Evolutionary conservation across 1,140 invertebrate species (phyloP), one percentile per base, ranked within the genome.

Genomic region (Aleiodes sp.): DNA sequence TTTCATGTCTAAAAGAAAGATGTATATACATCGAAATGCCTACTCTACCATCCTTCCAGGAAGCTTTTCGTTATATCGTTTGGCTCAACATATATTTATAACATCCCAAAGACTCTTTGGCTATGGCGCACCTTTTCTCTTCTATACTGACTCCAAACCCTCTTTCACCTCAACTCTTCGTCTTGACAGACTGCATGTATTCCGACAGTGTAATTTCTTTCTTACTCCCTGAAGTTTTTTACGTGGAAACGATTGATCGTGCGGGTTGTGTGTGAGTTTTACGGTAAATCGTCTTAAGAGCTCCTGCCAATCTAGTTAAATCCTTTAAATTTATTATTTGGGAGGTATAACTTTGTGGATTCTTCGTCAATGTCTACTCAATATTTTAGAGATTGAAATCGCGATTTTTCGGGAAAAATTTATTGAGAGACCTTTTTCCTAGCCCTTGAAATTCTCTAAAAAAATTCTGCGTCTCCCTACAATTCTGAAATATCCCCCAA

Each of bases 1-100:
- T 84, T 84, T 84, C 83, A 84, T 84, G 81, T 80, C 79, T 73
- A 70, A 74, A 59, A 70, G 67, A 75, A n/a, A 78, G 73, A 77
- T 76, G 73, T 75, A 78, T 70, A 78, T 60, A 21, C 19, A 21
- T 39, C 28, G 35, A 65, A 37, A 28, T 21, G 0, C 60, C 29
- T 35, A 3, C 16, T 59, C 33, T 26, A 21, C 31, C 35, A 16
- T 37, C 19, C 33, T 19, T 7, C 39, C 19, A 43, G 21, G 24
- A 62, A 26, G n/a, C 41, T 29, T 33, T 21, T 33, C 64, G 70
- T 70, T 74, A 68, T 70, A 70, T 66, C 56, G 65, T 37, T n/a
- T 43, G 33, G 56, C 65, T 59, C 56, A 67, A 31, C 52, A 67
- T 67, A 60, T 67, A 67, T 67, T 67, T 67, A 67, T 67, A 56